Conservation (phyloP, 2,888 invertebrate species). For the Catocala fraxini region DNA sequence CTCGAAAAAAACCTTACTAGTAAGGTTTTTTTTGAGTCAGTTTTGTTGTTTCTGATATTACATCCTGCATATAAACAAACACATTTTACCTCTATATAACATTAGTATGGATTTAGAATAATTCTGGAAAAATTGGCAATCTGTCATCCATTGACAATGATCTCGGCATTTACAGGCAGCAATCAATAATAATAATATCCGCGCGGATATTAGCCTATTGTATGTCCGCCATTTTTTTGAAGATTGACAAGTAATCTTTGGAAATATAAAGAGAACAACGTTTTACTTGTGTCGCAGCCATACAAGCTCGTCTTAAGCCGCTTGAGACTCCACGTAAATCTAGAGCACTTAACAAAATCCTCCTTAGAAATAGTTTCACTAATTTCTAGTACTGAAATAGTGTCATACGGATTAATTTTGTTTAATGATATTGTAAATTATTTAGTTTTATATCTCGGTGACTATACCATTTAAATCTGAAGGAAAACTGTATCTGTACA, state of each 20-base stretch:
- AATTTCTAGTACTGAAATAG: too few relatives aligned
- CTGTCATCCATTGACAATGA: background rate
- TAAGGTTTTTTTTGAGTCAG: too few relatives aligned
- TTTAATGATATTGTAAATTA: too few relatives aligned
- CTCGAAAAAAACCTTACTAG: too few relatives aligned
- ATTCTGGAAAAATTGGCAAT: background rate
- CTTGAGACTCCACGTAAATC: conserved; percentile 6
- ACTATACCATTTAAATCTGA: too few relatives aligned
- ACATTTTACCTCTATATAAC: too few relatives aligned
- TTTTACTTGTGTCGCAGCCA: conserved; percentile 8
- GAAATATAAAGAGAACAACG: too few relatives aligned
- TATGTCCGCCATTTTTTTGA: background rate
- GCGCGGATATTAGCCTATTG: conserved; percentile 2
- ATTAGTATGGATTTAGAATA: background rate
- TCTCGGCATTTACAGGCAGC: background rate
- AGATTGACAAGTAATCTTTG: background rate
- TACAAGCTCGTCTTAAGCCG: conserved; percentile 22
- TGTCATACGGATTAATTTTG: too few relatives aligned
- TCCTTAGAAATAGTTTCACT: background rate
- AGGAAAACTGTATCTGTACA: too few relatives aligned
- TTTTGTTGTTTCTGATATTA: too few relatives aligned
- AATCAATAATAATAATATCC: conserved; percentile 4
- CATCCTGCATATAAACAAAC: too few relatives aligned
- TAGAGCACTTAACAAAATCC: conserved; percentile 23
- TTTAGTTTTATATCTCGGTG: too few relatives aligned